These are phyloP conservation scores for Drosophila lacteicornis DNA, from an alignment of 1,140 invertebrate genomes.

Conservation along the genomic window DNA sequence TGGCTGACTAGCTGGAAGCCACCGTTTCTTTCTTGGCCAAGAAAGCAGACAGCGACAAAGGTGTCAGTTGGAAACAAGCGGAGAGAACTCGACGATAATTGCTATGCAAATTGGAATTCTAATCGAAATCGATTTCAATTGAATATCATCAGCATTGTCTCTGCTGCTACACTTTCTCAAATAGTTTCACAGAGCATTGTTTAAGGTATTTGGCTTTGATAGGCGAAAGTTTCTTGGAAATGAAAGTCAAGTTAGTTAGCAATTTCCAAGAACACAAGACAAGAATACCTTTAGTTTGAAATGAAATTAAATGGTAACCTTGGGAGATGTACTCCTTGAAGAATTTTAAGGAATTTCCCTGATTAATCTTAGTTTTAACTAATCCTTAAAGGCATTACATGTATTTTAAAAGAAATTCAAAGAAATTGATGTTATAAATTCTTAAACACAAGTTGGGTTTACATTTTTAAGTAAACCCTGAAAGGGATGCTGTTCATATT, in stretches of 20 bases:
- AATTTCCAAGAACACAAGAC: background rate
- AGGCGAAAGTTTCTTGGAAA: slow-evolving; percentile 30
- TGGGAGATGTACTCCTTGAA: background rate
- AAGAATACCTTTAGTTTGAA: background rate
- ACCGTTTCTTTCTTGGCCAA: slow-evolving; percentile 10
- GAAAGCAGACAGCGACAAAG: slow-evolving; percentile 36
- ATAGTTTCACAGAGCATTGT: slow-evolving; percentile 12
- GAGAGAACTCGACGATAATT: slow-evolving; percentile 20
- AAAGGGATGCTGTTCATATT: background rate
- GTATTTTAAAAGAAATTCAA: too few relatives aligned
- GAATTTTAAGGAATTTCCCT: too few relatives aligned
- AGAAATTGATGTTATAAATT: too few relatives aligned
- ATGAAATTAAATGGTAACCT: background rate
- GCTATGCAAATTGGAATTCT: slow-evolving; percentile 58
- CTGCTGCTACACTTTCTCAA: slow-evolving; percentile 41
- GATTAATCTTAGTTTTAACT: background rate
- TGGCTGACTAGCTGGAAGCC: background rate
- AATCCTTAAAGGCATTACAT: background rate
- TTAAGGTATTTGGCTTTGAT: slow-evolving; percentile 8
- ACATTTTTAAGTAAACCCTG: background rate
- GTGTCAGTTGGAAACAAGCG: slow-evolving; percentile 31
- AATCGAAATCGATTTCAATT: slow-evolving; percentile 55
- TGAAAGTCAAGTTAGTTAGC: slow-evolving; percentile 12
- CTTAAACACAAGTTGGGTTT: too few relatives aligned
- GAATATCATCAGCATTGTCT: slow-evolving; percentile 20